Evolutionary conservation across 2,113 vertebrate species (phyloP), one percentile per base, ranked within the genome.

Genomic region (Phrynosoma platyrhinos): DNA sequence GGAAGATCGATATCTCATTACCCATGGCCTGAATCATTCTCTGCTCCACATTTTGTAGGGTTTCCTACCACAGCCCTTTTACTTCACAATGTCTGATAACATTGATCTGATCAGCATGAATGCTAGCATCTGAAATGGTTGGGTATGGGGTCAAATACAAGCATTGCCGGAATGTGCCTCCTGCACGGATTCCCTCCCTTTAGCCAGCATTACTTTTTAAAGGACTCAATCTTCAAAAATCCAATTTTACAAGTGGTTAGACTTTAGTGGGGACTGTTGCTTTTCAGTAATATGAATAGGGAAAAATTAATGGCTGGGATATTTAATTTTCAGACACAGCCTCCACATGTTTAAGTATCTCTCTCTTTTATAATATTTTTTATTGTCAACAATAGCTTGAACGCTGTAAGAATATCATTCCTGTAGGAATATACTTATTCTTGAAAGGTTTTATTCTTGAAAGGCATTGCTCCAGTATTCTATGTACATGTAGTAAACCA

Each of bases 231-330:
- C 92, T 96, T 95, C 91, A 83, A 95, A 96, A 96, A 96, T 96
- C 93, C 93, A 96, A 88, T 96, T 96, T 96, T 96, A 96, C 94
- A 95, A 96, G 96, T 91, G 92, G 94, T 96, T 96, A 94, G 90
- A 95, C 95, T 97, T 95, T 92, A 95, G 91, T 92, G 95, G 94
- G 94, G 94, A 96, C 89, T 88, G 94, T 93, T 96, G 93, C 95
- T 91, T 96, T 95, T 96, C 95, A 94, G 95, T 95, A 95, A 96
- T 95, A 95, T 92, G 16, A 81, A 87, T 91, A 79, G 62, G 64
- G 84, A 58, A 82, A 91, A 96, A 93, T 91, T 94, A 94, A 95
- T 95, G 94, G 90, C 91, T 94, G 86, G 82, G 90, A 87, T 91
- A 94, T 94, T 93, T 91, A 91, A 93, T 88, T 94, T 88, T 88